phyloP scores from a whole-genome alignment of 2,888 invertebrate genomes.

The Microplitis deprimator region DNA sequence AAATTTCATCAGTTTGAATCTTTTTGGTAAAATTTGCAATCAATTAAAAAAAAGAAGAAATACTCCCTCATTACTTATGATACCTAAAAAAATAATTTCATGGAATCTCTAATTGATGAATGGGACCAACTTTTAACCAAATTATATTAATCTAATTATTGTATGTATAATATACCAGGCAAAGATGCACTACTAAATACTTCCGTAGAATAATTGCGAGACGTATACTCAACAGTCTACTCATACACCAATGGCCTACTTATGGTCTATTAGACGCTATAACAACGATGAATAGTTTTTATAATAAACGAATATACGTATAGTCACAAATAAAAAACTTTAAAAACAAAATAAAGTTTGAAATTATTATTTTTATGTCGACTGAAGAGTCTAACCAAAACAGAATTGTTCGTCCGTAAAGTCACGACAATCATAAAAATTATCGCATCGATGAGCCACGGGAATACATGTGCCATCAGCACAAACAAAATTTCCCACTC shows the following conservation, averaged over 20 bases:
- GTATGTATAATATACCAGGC: slow-evolving; percentile 58
- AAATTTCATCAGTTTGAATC: too few species aligned
- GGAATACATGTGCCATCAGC: slow-evolving; percentile 84
- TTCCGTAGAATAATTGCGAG: slow-evolving; percentile 45
- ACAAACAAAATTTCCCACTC: slow-evolving; percentile 74
- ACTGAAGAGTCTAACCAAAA: slow-evolving; percentile 75
- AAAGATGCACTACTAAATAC: slow-evolving; percentile 64
- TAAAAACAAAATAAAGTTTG: not conserved
- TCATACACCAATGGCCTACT: slow-evolving; percentile 63
- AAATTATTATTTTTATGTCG: slow-evolving; percentile 55
- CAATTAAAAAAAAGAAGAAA: not conserved
- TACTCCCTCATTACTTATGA: not conserved
- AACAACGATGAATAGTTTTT: slow-evolving; percentile 63
- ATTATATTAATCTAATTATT: slow-evolving; percentile 2
- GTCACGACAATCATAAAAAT: slow-evolving; percentile 91
- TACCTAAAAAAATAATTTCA: slow-evolving; percentile 14
- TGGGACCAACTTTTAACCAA: not conserved
- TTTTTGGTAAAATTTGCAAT: not conserved
- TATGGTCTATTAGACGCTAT: slow-evolving; percentile 63
- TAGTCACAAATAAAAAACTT: not conserved
- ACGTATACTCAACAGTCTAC: slow-evolving; percentile 49
- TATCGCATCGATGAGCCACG: slow-evolving; percentile 85
- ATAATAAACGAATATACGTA: slow-evolving; percentile 56
- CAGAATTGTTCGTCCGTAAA: slow-evolving; percentile 93
- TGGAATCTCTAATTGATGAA: not conserved